phyloP scores from a whole-genome alignment of 2,888 invertebrate genomes.

The Drosophila picticornis region DNA sequence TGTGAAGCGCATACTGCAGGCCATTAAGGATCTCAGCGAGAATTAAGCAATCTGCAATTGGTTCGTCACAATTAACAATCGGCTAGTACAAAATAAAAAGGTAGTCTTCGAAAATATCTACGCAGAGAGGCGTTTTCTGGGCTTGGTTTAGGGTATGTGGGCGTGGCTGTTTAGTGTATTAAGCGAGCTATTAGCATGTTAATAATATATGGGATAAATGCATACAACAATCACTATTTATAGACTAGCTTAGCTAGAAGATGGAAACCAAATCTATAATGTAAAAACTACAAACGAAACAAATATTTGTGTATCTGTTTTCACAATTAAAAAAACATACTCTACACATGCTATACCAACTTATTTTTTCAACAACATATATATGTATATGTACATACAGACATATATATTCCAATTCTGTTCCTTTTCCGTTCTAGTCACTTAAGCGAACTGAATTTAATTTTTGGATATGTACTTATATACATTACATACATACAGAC shows the following conservation, averaged over 20 bases:
- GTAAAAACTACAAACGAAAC: constrained; percentile 14
- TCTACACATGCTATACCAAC: constrained; percentile 26
- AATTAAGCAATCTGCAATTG: constrained; percentile 69
- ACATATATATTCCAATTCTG: constrained; percentile 3
- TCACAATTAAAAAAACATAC: constrained; percentile 15
- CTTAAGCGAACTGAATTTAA: constrained; percentile 47
- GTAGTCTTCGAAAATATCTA: constrained; percentile 45
- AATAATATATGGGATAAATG: constrained; percentile 57
- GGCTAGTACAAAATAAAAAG: constrained; percentile 59
- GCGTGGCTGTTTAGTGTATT: constrained; percentile 43
- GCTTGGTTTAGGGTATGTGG: constrained; percentile 22
- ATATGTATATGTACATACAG: background rate
- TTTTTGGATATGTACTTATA: constrained; percentile 51
- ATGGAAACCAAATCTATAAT: constrained; percentile 13
- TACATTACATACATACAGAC: background rate
- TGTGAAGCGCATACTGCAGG: constrained; percentile 96
- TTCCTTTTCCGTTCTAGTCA: constrained; percentile 40
- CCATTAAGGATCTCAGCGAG: constrained; percentile 91
- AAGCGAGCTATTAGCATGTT: constrained; percentile 43
- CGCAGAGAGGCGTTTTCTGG: constrained; percentile 43
- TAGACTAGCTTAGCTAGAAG: constrained; percentile 74
- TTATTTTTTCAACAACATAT: constrained; percentile 29
- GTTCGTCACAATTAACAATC: constrained; percentile 41
- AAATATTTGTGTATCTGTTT: constrained; percentile 29
- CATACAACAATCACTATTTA: constrained; percentile 79